phyloP scores from a whole-genome alignment of 2,113 vertebrate species.

The Hemiscyllium ocellatum region DNA sequence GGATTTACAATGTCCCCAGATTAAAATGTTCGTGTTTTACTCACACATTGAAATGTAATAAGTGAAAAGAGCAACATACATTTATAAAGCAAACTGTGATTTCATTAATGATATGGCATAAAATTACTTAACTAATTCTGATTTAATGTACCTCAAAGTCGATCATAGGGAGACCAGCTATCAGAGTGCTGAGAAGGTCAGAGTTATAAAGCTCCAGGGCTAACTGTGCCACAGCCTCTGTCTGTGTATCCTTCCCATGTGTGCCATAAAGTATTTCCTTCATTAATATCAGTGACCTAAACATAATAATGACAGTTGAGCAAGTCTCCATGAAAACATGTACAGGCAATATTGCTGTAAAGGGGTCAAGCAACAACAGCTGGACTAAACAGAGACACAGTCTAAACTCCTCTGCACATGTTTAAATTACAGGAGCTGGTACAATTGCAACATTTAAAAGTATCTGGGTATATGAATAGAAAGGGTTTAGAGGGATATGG shows the following conservation, averaged over 20 bases:
- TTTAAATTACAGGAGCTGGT: too few relatives aligned
- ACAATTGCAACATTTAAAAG: too few relatives aligned
- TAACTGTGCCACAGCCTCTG: conserved; percentile 65
- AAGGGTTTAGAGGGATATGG: too few relatives aligned
- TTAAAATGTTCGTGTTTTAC: too few relatives aligned
- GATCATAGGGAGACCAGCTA: conserved; percentile 65
- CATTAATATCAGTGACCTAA: conserved; percentile 57
- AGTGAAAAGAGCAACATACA: background rate
- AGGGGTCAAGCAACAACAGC: background rate
- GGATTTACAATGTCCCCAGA: too few relatives aligned
- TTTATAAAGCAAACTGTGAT: background rate
- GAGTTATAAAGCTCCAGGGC: conserved; percentile 71
- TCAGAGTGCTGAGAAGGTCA: conserved; percentile 64
- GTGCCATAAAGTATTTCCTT: conserved; percentile 67
- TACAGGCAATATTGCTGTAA: background rate
- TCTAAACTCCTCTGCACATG: too few relatives aligned
- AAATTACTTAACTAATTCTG: background rate
- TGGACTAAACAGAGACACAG: too few relatives aligned
- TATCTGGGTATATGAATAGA: too few relatives aligned
- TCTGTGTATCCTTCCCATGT: conserved; percentile 69
- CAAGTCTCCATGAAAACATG: background rate
- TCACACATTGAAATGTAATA: background rate
- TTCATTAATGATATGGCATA: background rate
- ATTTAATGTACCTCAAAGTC: conserved; percentile 62
- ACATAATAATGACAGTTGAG: background rate